Base-by-base conservation (phyloP, 2,797 vertebrate genomes). In the Pangasius larnaudii region DNA sequence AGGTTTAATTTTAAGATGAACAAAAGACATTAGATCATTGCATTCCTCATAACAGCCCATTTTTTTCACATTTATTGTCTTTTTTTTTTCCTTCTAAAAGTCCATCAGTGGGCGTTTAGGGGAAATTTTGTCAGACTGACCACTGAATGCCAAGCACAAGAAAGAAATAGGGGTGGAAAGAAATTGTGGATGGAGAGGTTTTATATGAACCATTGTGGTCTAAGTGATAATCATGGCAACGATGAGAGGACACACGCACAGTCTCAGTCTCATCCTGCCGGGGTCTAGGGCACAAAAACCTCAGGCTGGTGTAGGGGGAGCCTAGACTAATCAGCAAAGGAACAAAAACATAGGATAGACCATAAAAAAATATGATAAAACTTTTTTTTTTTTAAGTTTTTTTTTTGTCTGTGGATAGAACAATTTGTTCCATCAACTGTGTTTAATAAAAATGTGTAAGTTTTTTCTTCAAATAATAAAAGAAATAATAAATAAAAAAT, bases 91-190 rank as follows among this genome's bases (percentile, higher is more conserved):
- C 18, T 10, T 65, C 14, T 30, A 49, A 46, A 65, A 46, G 27
- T 67, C 42, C 46, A 30, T 0, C 33, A 51, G 85, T 89, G 65
- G 89, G 90, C 1, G 63, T 88, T 88, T 88, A 72, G 69, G 3
- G n/a, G 85, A 90, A 91, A 87, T 49, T 49, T 27, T 42, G 88
- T 86, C 69, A 42, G 18, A 30, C 79, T 86, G 49, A 87, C 77
- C 85, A 78, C 59, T 33, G n/a, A 72, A 61, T 77, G 78, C 53
- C 78, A 39, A 87, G 11, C 46, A 53, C 27, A 65, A 74, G n/a
- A 85, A 61, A 82, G 42, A 56, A 49, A 51, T 13, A 51, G 19
- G 22, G 46, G 67, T 39, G 46, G 49, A 46, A 74, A 39, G 33
- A 69, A 46, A 58, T 24, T 0, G 49, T 19, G 86, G 65, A 42